Evolutionary conservation across 2,113 vertebrate species (phyloP).

Genomic region (Salvelinus alpinus): DNA sequence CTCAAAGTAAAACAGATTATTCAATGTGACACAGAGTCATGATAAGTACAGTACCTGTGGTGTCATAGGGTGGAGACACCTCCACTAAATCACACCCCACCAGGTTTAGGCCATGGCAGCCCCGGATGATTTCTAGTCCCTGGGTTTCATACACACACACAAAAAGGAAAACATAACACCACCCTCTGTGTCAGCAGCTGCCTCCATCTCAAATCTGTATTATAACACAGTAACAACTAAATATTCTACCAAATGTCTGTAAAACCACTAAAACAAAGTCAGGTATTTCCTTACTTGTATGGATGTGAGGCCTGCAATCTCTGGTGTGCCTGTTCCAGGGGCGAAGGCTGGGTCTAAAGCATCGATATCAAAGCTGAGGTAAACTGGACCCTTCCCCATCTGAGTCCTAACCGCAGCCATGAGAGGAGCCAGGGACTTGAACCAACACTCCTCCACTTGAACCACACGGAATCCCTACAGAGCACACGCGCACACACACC

Average conservation of each 20-base stretch:
- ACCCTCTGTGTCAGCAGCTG: background rate
- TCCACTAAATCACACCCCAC: slow-evolving; percentile 95
- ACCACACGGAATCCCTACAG: slow-evolving; percentile 89
- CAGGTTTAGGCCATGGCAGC: slow-evolving; percentile 86
- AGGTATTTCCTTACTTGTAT: slow-evolving; percentile 77
- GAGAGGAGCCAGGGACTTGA: slow-evolving; percentile 85
- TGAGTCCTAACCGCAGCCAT: slow-evolving; percentile 88
- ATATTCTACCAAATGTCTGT: background rate
- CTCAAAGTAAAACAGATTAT: background rate
- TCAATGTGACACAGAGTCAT: background rate
- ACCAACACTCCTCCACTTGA: slow-evolving; percentile 86
- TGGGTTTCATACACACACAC: slow-evolving; percentile 40
- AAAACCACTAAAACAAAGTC: background rate
- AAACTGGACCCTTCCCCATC: slow-evolving; percentile 80
- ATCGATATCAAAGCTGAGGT: slow-evolving; percentile 94
- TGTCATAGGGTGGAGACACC: slow-evolving; percentile 85
- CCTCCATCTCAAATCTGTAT: background rate
- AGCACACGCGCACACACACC: background rate
- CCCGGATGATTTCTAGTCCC: slow-evolving; percentile 92
- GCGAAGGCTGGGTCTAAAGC: slow-evolving; percentile 89
- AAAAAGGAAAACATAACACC: background rate
- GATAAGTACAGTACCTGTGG: slow-evolving; percentile 78
- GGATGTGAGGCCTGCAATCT: slow-evolving; percentile 90
- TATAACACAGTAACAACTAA: background rate
- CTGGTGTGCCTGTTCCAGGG: slow-evolving; percentile 89